phyloP scores from a whole-genome alignment of 2,888 invertebrate genomes.

The Callinectes sapidus region DNA sequence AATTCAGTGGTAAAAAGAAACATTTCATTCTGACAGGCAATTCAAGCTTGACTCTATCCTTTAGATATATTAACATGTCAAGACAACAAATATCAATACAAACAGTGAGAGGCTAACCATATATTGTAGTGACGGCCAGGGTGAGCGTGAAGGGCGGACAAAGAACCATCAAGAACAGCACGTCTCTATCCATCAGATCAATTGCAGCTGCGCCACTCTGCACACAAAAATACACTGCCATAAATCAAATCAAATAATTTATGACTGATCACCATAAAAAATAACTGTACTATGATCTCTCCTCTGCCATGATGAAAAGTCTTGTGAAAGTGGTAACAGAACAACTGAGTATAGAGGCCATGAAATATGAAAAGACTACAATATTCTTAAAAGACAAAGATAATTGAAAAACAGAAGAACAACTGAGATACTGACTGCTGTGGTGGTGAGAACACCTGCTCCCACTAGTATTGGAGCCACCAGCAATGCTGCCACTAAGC shows the following conservation, averaged over 20 bases:
- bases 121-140: constrained; percentile 62
- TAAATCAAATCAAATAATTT: neutral
- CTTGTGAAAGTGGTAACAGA: neutral
- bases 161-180: constrained; percentile 56
- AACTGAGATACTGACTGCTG: neutral
- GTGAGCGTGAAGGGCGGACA: constrained; percentile 67
- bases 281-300: no score
- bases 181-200: constrained; percentile 56
- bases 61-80: no score
- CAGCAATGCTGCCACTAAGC: constrained; percentile 35
- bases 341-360: neutral
- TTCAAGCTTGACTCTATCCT: neutral
- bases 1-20: neutral
- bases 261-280: neutral
- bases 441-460: constrained; percentile 42
- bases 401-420: neutral
- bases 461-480: constrained; percentile 46
- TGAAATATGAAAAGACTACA: neutral
- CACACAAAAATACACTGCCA: neutral
- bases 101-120: constrained; percentile 44
- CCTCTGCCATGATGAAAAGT: neutral
- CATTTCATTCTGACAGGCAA: neutral
- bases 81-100: neutral
- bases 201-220: constrained; percentile 60
- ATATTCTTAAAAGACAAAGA: neutral